Evolutionary conservation across 2,113 vertebrate genomes (phyloP), one percentile per base, ranked within the genome.

Genomic region (Heptranchias perlo): DNA sequence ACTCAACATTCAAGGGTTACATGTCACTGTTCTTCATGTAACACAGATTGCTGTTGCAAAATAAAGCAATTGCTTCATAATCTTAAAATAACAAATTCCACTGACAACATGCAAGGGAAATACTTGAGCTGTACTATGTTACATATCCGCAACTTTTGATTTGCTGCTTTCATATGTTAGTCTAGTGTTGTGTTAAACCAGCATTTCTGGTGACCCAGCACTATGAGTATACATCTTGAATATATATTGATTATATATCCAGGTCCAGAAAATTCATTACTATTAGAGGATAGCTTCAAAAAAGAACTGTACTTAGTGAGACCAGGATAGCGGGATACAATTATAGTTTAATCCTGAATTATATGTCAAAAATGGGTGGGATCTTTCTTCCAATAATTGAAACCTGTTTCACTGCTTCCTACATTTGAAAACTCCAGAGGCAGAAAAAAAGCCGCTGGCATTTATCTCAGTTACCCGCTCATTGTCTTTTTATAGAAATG

Each of bases 401-500:
- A 67, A 95, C 47, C 94, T 69, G 62, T 52, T 95, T 25, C 94
- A 52, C 25, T 95, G 64, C 94, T 47, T 95, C 94, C 94, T 73
- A 31, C 65, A 35, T 31, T 95, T 95, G 44, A 95, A 67, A 95
- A 95, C 62, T 69, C 94, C 94, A 95, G 31, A 52, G 65, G 44
- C 39, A 95, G 44, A 95, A 95, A 95, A 89, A 69, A 52, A 69
- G 47, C 65, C 39, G 10, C 3, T 95, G 94, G 65, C 65, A 95
- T 69, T 69, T 52, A 95, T 95, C 64, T 95, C 94, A 95, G 52
- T 95, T 95, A 95, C 94, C 65, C 65, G 11, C 65, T 95, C 94
- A 95, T 95, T 95, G 94, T 95, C 94, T 95, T 95, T 95, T 49
- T 69, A 69, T 95, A 95, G 94, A 95, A 95, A 95, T 95, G 94